Base-by-base conservation (phyloP, 2,888 invertebrate species). In the Limnephilus rhombicus region DNA sequence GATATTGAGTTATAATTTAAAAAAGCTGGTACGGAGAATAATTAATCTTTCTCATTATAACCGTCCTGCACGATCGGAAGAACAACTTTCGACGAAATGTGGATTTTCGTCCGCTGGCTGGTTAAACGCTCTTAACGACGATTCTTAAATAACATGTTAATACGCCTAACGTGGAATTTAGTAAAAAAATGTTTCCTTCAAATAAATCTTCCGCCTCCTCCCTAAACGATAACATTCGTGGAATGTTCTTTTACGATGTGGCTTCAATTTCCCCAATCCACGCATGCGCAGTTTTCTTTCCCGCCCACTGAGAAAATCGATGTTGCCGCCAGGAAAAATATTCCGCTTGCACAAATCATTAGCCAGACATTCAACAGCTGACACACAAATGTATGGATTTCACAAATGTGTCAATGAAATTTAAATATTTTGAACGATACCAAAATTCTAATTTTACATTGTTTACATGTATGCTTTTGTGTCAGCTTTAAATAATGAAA, bases 271-370 rank as follows among this genome's bases (percentile, higher is more conserved):
- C 24, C 24, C 7, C 24, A 68, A 24, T 68, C 68, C 24, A 68
- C 68, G 68, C 68, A 68, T 68, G 68, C 68, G 68, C 68, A 24
- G 24, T n/a, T 68, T 1, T 68, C 68, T 68, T 68, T 68, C 68
- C 68, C 68, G 68, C 68, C 68, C 68, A 68, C 68, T 68, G 68
- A n/a, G 68, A 68, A 68, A 68, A 68, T 68, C 68, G 68, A 68
- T 68, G 68, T 68, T 68, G 68, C 68, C 68, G 68, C 68, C 68
- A 68, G 24, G 24, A 68, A 68, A 68, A 68, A 68, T 68, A 24
- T n/a, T 68, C 9, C 68, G n/a, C 24, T 9, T n/a, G n/a, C 68
- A 68, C 68, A 68, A 68, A 68, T 68, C 68, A 68, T 68, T 68
- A 68, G 24, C 68, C 18, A 68, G 7, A 68, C n/a, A 68, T 68